phyloP scores from a whole-genome alignment of 2,797 vertebrate species.

The Enteromius paludinosus region DNA sequence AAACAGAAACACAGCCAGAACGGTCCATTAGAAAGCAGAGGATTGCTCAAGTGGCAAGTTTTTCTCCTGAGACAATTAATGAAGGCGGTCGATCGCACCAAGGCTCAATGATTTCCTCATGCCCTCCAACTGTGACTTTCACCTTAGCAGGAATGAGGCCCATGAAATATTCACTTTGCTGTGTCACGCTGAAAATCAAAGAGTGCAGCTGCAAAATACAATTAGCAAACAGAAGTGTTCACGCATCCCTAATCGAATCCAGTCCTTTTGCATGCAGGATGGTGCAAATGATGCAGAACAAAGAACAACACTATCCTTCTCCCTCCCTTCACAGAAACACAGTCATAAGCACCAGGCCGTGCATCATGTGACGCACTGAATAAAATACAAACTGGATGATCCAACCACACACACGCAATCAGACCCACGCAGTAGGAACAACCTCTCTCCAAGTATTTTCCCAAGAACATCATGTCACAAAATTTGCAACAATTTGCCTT shows the following conservation, averaged over 20 bases:
- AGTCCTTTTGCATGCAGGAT: background rate
- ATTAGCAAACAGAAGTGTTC: background rate
- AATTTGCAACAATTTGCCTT: slow-evolving; percentile 36
- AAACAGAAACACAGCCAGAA: slow-evolving; percentile 4
- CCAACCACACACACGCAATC: slow-evolving; percentile 32
- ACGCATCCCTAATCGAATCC: slow-evolving; percentile 24
- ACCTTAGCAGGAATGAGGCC: slow-evolving; percentile 8
- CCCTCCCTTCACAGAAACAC: slow-evolving; percentile 24
- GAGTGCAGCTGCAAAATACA: background rate
- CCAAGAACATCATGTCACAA: slow-evolving; percentile 32
- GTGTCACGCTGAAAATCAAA: background rate
- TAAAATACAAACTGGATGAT: slow-evolving; percentile 13
- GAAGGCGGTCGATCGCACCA: slow-evolving; percentile 10
- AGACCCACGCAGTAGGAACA: slow-evolving; percentile 29
- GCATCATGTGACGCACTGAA: slow-evolving; percentile 35
- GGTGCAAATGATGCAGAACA: slow-evolving; percentile 4
- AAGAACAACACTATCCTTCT: slow-evolving; percentile 19
- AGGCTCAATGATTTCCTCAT: slow-evolving; percentile 34
- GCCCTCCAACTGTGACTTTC: slow-evolving; percentile 37
- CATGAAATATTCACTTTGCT: slow-evolving; percentile 10
- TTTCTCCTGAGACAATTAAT: slow-evolving; percentile 51
- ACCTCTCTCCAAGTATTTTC: slow-evolving; percentile 33
- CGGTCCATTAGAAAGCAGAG: slow-evolving; percentile 11
- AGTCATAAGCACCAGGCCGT: slow-evolving; percentile 45
- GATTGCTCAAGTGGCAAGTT: slow-evolving; percentile 34